Evolutionary conservation across 2,888 invertebrate genomes (phyloP).

Genomic region (Lapara coniferarum): DNA sequence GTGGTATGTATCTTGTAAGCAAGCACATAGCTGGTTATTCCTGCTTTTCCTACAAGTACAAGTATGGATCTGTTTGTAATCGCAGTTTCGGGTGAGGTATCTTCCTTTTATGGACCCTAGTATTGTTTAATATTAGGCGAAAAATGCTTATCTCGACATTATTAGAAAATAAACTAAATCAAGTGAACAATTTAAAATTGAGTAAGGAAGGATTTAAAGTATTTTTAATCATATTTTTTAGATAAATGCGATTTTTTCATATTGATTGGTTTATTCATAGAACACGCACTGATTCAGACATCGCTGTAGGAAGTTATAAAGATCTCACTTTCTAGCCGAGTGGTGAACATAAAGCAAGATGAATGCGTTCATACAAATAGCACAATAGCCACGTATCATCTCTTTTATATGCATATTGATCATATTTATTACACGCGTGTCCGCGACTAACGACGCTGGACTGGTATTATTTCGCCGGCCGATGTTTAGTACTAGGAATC

Average conservation of each 20-base stretch:
- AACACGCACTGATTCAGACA: background rate
- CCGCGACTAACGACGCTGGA: background rate
- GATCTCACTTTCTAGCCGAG: conserved; percentile 28
- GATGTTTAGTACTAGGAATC: background rate
- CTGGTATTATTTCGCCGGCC: background rate
- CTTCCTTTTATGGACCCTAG: too few species aligned
- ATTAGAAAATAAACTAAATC: too few species aligned
- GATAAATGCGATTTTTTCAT: background rate
- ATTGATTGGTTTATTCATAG: background rate
- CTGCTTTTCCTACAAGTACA: too few species aligned
- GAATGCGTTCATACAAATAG: conserved; percentile 28
- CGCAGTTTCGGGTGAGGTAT: too few species aligned
- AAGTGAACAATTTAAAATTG: too few species aligned
- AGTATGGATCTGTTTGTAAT: too few species aligned
- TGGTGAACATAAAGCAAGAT: conserved; percentile 26
- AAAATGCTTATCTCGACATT: too few species aligned
- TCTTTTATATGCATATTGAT: conserved; percentile 22
- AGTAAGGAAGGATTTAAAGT: too few species aligned
- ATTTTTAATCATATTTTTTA: too few species aligned
- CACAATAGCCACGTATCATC: conserved; percentile 22
- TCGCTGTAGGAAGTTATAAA: conserved; percentile 29
- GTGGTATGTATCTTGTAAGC: too few species aligned
- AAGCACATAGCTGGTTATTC: too few species aligned
- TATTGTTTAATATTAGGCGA: too few species aligned
- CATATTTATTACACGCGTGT: conserved; percentile 22